These are phyloP conservation scores for Sinopyrophorus schimmeli DNA, from an alignment of 2,888 invertebrate genomes.

Conservation along the genomic window DNA sequence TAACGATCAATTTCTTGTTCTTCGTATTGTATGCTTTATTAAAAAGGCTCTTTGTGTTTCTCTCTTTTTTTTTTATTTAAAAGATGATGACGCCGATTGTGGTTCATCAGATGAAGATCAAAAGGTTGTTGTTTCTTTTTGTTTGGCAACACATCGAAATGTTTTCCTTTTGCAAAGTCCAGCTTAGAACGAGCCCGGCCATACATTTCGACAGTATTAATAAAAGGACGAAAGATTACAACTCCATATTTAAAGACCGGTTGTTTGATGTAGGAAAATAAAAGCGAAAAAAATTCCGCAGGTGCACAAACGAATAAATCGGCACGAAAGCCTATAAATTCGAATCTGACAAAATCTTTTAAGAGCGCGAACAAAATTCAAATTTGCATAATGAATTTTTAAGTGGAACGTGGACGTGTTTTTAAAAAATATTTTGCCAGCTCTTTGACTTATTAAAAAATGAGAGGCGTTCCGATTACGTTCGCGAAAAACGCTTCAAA, in stretches of 20 bases:
- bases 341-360: slow-evolving; percentile 12
- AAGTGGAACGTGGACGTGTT: slow-evolving; percentile 13
- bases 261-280: slow-evolving; percentile 7
- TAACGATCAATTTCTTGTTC: too few relatives aligned
- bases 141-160: too few relatives aligned
- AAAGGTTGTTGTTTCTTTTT: too few relatives aligned
- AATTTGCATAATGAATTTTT: slow-evolving; percentile 15
- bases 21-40: too few relatives aligned
- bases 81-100: too few relatives aligned
- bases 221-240: slow-evolving; percentile 4
- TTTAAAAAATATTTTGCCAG: slow-evolving; percentile 14
- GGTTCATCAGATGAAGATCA: too few relatives aligned
- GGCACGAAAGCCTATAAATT: slow-evolving; percentile 9
- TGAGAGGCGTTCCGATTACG: neutral
- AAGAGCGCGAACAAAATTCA: slow-evolving; percentile 13
- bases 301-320: slow-evolving; percentile 10
- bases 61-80: too few relatives aligned
- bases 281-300: slow-evolving; percentile 13
- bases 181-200: too few relatives aligned
- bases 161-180: too few relatives aligned
- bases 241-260: slow-evolving; percentile 6
- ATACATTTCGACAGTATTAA: too few relatives aligned
- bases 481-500: neutral
- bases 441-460: slow-evolving; percentile 8
- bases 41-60: too few relatives aligned